Base-by-base conservation (phyloP, 1,140 invertebrate genomes). In the Brachionus sp. region DNA sequence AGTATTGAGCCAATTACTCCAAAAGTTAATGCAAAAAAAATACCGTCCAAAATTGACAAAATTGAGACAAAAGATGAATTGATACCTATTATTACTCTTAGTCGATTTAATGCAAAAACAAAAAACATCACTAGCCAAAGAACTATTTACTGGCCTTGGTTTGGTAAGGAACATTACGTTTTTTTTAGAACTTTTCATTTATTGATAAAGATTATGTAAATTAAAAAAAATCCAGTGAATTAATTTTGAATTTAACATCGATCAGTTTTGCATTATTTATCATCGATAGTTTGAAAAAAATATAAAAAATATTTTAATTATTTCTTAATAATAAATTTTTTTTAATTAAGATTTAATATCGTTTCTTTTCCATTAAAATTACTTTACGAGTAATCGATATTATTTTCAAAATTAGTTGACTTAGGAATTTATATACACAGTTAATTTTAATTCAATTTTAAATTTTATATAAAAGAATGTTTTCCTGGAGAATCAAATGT, bases 81-180 rank as follows among this genome's bases (percentile, higher is more conserved):
- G 3, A 66, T 80, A 16, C 77, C 77, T 13, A 66, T 80, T 23
- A 62, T 80, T 42, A 80, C 77, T 13, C 16, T 80, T 10, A 80
- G 62, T 44, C n/a, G 62, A 44, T 66, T 62, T 12, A 80, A 66
- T 75, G 12, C 70, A 13, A 75, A 75, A 75, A 50, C 37, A 19
- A 75, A 46, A 46, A 75, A 75, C 6, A 12, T 46, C 4, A 66
- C 77, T 6, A 39, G 39, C 19, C 77, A 57, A 23, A 5, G 50
- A 3, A 80, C 23, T n/a, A 35, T 80, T 80, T 80, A 62, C 23
- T 80, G 77, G 77, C 77, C 77, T 12, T 80, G 77, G 77, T 80
- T 80, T 13, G 77, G 77, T 80, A 80, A 80, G 50, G 13, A 68
- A 3, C 3, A 35, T 33, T 35, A 19, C 19, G 19, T 3, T 42